Percentiles rank a stretch among this genome's conserved stretches.
Evolutionary conservation across 2,113 vertebrate genomes (phyloP).

Genomic region (Raja brachyura): DNA sequence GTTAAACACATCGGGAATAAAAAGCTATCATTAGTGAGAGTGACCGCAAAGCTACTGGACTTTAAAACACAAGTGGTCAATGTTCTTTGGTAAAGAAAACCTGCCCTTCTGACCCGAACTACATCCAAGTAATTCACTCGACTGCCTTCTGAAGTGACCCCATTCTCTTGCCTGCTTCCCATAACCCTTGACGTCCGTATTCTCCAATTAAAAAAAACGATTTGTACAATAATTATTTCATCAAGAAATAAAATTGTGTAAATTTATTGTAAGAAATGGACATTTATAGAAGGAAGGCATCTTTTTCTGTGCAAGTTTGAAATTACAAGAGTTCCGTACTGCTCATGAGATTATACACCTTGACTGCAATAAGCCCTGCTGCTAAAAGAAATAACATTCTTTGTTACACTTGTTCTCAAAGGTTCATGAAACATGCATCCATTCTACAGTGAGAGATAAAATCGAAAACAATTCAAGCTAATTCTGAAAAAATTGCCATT

Average conservation of each 20-base stretch:
- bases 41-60: too few species aligned
- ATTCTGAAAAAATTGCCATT: neutral
- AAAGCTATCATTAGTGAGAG: too few species aligned
- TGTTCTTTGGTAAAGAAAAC: too few species aligned
- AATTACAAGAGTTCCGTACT: neutral
- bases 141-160: too few species aligned
- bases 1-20: too few species aligned
- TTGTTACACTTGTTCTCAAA: neutral
- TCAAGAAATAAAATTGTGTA: neutral
- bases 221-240: neutral
- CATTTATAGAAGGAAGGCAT: neutral
- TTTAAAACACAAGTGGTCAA: too few species aligned
- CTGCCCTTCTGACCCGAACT: too few species aligned
- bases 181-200: too few species aligned
- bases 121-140: too few species aligned
- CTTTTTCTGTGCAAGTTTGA: neutral
- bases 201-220: neutral
- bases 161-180: too few species aligned
- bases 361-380: neutral
- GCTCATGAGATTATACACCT: neutral
- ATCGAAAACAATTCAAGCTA: neutral
- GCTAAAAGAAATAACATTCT: neutral
- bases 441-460: neutral
- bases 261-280: conserved; percentile 15
- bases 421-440: too few species aligned